Percentiles rank a stretch among this genome's conserved stretches.
These are phyloP conservation scores for Oreotrochilus melanogaster DNA, from an alignment of 2,113 vertebrate genomes.

Conservation along the genomic window DNA sequence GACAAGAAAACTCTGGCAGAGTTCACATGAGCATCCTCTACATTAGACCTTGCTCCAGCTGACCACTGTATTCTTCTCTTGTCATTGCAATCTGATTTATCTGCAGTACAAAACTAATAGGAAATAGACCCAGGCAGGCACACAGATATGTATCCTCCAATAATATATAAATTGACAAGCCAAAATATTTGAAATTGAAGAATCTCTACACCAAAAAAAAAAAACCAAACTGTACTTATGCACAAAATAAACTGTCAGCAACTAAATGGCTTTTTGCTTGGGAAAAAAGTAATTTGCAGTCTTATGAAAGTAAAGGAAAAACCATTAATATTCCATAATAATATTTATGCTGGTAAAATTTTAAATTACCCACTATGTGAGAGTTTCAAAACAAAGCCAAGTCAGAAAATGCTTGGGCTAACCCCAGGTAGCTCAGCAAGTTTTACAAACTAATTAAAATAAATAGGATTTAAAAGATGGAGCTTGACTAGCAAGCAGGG, in stretches of 20 bases:
- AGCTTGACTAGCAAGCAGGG: background rate
- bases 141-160: background rate
- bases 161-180: background rate
- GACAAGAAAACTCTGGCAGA: background rate
- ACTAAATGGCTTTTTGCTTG: slow-evolving; percentile 8
- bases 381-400: background rate
- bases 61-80: background rate
- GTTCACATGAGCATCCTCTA: background rate
- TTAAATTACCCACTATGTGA: background rate
- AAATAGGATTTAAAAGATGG: slow-evolving; percentile 3
- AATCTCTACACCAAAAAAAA: background rate
- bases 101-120: background rate
- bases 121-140: background rate
- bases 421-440: slow-evolving; percentile 10
- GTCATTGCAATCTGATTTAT: background rate
- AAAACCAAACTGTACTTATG: background rate
- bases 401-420: background rate
- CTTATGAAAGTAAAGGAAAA: slow-evolving; percentile 1
- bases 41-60: background rate
- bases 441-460: slow-evolving; percentile 45
- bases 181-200: background rate
- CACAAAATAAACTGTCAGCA: background rate
- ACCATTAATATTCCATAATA: background rate
- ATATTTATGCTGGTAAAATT: background rate
- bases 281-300: background rate